Base-by-base conservation (phyloP, 2,888 invertebrate species). In the Amorpha juglandis region DNA sequence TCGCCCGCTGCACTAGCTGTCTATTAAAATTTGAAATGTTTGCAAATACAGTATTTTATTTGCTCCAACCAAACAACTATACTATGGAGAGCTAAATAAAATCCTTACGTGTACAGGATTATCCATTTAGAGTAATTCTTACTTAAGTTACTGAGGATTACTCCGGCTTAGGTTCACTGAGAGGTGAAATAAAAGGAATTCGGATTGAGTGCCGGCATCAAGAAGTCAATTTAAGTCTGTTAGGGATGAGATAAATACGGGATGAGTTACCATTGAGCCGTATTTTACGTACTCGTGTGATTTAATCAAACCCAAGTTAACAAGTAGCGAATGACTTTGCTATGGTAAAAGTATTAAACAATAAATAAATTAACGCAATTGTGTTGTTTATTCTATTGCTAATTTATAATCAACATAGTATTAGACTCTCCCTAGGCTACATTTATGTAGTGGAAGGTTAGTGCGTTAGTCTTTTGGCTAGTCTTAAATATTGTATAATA, bases 171-270 rank as follows among this genome's bases (percentile, higher is more conserved):
- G 6, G 58, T 38, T 19, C 19, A 19, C 6, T 42, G 42, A 58
- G 58, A 58, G 58, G 58, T 58, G 58, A 58, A 58, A 58, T 58
- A 42, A 58, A 58, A 58, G 58, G 42, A 58, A 58, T 42, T 19
- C 19, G 14, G 58, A 38, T 12, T 19, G 12, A 58, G 58, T 58
- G 38, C 35, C 55, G 38, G 55, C 35, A 58, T 58, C 38, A 42
- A 12, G 19, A 38, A 42, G 42, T 42, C 42, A 58, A 58, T 58
- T 58, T 58, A 42, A 38, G 12, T 58, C 50, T 3, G 50, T 19
- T 58, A 38, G 11, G 19, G 42, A 19, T 58, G 16, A 58, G 19
- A n/a, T 58, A 42, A 42, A 42, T 35, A 9, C 11, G 38, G 38
- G 16, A 42, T 19, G 1, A 16, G 16, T 58, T 58, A 19, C 12